Conservation (phyloP, 92 coral and sea anemone species). For the Epizoanthus fatuus region DNA sequence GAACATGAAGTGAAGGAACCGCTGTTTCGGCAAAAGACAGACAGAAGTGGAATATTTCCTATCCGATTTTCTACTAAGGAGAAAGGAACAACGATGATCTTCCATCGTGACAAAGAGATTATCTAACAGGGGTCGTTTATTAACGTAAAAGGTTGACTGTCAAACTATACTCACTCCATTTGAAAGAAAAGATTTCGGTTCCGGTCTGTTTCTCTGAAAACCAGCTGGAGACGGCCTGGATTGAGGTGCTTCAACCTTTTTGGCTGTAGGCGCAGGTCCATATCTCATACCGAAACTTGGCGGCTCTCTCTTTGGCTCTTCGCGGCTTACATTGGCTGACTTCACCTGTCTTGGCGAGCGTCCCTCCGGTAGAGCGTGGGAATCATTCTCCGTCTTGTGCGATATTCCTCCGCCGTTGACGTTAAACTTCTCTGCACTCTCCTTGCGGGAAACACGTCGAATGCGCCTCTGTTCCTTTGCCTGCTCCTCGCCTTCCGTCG, state of each 20-base stretch:
- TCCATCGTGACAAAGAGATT: no score
- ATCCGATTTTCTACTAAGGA: no score
- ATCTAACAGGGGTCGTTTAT: no score
- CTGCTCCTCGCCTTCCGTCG: slow-evolving; percentile 89
- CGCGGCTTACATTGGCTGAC: background rate
- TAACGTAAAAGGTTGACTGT: no score
- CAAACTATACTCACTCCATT: slow-evolving; percentile 29
- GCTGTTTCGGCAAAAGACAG: no score
- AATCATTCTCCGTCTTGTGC: slow-evolving; percentile 51
- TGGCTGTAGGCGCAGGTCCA: slow-evolving; percentile 17
- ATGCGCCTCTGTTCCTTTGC: slow-evolving; percentile 82
- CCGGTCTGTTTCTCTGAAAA: slow-evolving; percentile 34
- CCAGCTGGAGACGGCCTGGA: slow-evolving; percentile 24
- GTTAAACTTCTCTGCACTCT: slow-evolving; percentile 76
- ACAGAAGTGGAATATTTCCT: no score
- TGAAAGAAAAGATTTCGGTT: slow-evolving; percentile 40
- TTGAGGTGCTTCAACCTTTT: slow-evolving; percentile 8
- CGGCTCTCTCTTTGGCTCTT: slow-evolving; percentile 1
- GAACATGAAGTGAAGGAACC: no score
- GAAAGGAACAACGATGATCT: no score
- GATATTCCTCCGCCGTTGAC: slow-evolving; percentile 49
- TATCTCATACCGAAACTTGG: slow-evolving; percentile 24
- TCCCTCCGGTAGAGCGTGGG: slow-evolving; percentile 54
- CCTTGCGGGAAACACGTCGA: slow-evolving; percentile 84
- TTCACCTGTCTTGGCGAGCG: slow-evolving; percentile 49